Evolutionary conservation across 2,797 vertebrate genomes (phyloP).

Genomic region (Salmo trutta): DNA sequence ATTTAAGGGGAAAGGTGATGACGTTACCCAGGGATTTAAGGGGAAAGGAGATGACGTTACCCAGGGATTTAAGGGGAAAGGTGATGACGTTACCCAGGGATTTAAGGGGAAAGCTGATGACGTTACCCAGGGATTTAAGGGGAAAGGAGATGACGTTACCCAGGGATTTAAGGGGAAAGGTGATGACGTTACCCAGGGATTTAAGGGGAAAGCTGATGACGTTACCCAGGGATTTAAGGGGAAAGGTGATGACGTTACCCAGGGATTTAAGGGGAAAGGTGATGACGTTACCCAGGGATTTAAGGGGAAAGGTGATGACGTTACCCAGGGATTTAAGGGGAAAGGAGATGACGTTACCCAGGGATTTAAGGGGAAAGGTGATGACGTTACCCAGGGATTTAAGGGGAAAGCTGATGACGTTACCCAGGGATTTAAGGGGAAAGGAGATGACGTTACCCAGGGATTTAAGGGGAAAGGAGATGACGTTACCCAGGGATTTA

Average conservation of each 20-base stretch:
- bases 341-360: constrained; percentile 7
- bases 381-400: constrained; percentile 9
- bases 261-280: constrained; percentile 3
- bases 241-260: constrained; percentile 1
- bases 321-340: not conserved
- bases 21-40: constrained; percentile 5
- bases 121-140: constrained; percentile 1
- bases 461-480: constrained; percentile 1
- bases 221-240: constrained; percentile 1
- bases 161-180: constrained; percentile 1
- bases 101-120: constrained; percentile 2
- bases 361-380: not conserved
- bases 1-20: constrained; percentile 2
- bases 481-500: constrained; percentile 8
- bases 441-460: constrained; percentile 6
- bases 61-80: not conserved
- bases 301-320: not conserved
- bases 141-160: constrained; percentile 2
- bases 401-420: not conserved
- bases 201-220: not conserved
- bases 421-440: not conserved
- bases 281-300: constrained; percentile 8
- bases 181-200: constrained; percentile 9
- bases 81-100: constrained; percentile 7
- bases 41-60: not conserved